Conservation (phyloP, 1,140 invertebrate genomes). For the Telenomus remus region DNA sequence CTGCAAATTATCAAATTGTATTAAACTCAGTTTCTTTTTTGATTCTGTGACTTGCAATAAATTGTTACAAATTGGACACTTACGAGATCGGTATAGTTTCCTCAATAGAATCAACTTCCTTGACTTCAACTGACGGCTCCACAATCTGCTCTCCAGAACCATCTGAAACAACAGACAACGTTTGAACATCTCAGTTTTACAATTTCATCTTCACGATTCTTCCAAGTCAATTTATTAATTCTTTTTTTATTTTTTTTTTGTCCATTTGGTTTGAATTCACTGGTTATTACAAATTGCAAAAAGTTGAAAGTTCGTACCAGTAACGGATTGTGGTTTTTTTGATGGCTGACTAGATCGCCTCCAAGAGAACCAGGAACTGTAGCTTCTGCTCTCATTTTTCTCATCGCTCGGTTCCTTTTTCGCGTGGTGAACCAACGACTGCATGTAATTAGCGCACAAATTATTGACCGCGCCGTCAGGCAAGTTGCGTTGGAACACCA, state of each 20-base stretch:
- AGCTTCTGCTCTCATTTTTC: conserved; percentile 70
- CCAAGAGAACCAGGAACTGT: conserved; percentile 80
- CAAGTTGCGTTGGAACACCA: conserved; percentile 88
- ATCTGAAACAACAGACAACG: too few species aligned
- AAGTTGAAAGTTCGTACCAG: conserved; percentile 60
- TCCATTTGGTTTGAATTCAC: too few species aligned
- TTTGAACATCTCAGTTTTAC: conserved; percentile 5
- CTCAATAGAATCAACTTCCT: conserved; percentile 22
- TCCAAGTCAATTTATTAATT: too few species aligned
- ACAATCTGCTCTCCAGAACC: conserved; percentile 21
- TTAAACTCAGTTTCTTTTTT: neutral
- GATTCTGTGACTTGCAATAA: neutral
- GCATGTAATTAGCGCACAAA: conserved; percentile 72
- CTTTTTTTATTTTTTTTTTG: too few species aligned
- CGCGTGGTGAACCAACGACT: conserved; percentile 64
- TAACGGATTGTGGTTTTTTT: conserved; percentile 63
- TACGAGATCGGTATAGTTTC: conserved; percentile 16
- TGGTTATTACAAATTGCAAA: too few species aligned
- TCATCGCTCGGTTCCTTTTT: conserved; percentile 61
- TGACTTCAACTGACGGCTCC: conserved; percentile 43
- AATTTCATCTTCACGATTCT: neutral
- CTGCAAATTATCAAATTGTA: conserved; percentile 18
- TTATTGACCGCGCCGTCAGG: conserved; percentile 75
- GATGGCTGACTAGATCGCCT: conserved; percentile 71
- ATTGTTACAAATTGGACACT: neutral